A percentile compares a stretch with the other conserved stretches of the same genome.
phyloP scores from a whole-genome alignment of 1,140 invertebrate species.

The Acromyrmex echinatior region DNA sequence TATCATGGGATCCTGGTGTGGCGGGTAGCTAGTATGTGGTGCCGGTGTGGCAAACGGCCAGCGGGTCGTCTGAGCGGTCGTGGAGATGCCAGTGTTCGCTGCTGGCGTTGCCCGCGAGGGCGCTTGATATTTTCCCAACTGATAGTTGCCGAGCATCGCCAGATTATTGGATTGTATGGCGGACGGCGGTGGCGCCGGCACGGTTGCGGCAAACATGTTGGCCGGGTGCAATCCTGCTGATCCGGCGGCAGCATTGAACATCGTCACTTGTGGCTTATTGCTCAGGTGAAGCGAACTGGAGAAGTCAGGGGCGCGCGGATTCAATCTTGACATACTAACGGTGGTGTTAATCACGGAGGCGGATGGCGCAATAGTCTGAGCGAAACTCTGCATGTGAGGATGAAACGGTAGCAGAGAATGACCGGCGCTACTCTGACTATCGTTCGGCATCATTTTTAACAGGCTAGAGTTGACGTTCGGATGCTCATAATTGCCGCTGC shows the following conservation, averaged over 20 bases:
- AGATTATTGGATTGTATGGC: slow-evolving; percentile 85
- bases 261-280: slow-evolving; percentile 85
- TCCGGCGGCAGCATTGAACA: slow-evolving; percentile 80
- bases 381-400: slow-evolving; percentile 84
- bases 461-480: slow-evolving; percentile 83
- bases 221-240: slow-evolving; percentile 77
- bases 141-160: slow-evolving; percentile 80
- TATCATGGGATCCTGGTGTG: slow-evolving; percentile 83
- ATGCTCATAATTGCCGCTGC: slow-evolving; percentile 81
- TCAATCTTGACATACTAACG: slow-evolving; percentile 91
- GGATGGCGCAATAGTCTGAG: slow-evolving; percentile 82
- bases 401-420: slow-evolving; percentile 82
- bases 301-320: slow-evolving; percentile 96
- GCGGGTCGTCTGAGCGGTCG: slow-evolving; percentile 78
- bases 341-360: slow-evolving; percentile 84
- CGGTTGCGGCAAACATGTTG: slow-evolving; percentile 82
- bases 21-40: slow-evolving; percentile 80
- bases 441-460: slow-evolving; percentile 85
- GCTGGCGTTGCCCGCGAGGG: slow-evolving; percentile 72
- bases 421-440: slow-evolving; percentile 74
- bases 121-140: slow-evolving; percentile 82
- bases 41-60: slow-evolving; percentile 80
- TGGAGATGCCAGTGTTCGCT: slow-evolving; percentile 70
- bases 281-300: slow-evolving; percentile 87
- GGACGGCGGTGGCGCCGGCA: slow-evolving; percentile 83